phyloP scores from a whole-genome alignment of 2,888 invertebrate genomes.

The Agrenia bidenticulata region DNA sequence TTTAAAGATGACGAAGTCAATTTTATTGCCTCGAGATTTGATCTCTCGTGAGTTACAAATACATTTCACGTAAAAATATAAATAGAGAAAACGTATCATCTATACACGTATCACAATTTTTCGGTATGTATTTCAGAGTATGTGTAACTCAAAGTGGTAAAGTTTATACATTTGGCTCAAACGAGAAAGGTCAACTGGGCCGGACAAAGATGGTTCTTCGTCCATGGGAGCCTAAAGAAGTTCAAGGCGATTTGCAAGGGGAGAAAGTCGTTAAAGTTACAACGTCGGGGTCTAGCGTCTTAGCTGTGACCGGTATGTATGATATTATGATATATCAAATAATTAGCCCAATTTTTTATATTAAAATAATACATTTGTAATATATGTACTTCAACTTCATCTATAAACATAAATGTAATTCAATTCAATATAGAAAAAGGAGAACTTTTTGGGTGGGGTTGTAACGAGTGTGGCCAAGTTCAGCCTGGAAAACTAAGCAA shows the following conservation, averaged over 20 bases:
- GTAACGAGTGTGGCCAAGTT: constrained; percentile 88
- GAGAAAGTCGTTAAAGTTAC: constrained; percentile 80
- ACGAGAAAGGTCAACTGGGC: constrained; percentile 93
- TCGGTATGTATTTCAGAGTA: constrained; percentile 64
- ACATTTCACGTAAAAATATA: neutral
- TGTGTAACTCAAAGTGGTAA: constrained; percentile 76
- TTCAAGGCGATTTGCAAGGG: constrained; percentile 77
- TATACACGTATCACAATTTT: too few species aligned
- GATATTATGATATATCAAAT: neutral
- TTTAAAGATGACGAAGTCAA: constrained; percentile 62
- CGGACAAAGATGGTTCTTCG: constrained; percentile 65
- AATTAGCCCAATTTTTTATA: constrained; percentile 37
- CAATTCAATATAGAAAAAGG: constrained; percentile 67
- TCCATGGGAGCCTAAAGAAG: constrained; percentile 63
- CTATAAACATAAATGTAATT: constrained; percentile 4
- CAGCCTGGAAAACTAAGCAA: constrained; percentile 63
- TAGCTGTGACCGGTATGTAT: constrained; percentile 76
- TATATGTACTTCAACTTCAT: neutral
- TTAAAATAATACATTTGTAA: too few species aligned
- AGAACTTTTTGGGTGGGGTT: constrained; percentile 95
- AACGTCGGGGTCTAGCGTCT: constrained; percentile 78
- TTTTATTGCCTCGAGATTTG: constrained; percentile 82
- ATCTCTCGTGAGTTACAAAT: constrained; percentile 71
- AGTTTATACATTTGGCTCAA: constrained; percentile 88
- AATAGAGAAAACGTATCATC: neutral